Evolutionary conservation across 2,797 vertebrate species (phyloP).

Genomic region (Spondyliosoma cantharus): DNA sequence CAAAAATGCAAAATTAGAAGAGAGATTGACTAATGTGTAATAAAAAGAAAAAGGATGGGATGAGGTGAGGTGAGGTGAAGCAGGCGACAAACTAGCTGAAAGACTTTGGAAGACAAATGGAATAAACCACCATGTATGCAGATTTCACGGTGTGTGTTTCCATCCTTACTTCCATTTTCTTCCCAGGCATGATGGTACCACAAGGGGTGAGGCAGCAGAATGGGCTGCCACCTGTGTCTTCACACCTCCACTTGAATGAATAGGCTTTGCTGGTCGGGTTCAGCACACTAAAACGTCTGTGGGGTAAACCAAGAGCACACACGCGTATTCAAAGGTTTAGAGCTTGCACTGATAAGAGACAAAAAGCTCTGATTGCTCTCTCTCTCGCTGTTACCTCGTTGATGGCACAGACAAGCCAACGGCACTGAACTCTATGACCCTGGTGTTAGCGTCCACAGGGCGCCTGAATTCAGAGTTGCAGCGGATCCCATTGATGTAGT

Average conservation of each 20-base stretch:
- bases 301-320: constrained; percentile 7
- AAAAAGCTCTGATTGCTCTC: neutral
- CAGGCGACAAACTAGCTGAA: neutral
- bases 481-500: constrained; percentile 81
- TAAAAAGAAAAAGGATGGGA: neutral
- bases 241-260: constrained; percentile 88
- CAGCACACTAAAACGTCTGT: constrained; percentile 87
- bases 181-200: constrained; percentile 85
- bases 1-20: neutral
- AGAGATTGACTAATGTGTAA: neutral
- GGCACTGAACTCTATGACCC: constrained; percentile 86
- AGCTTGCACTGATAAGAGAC: neutral
- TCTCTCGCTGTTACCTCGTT: constrained; percentile 75
- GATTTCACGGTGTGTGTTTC: neutral
- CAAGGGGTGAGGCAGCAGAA: constrained; percentile 87
- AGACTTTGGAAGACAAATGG: neutral
- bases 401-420: constrained; percentile 80
- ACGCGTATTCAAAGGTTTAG: neutral
- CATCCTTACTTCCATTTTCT: constrained; percentile 86
- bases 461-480: constrained; percentile 67
- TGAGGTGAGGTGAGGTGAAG: too few relatives aligned
- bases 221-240: constrained; percentile 74
- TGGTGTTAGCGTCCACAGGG: constrained; percentile 78
- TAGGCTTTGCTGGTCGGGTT: constrained; percentile 89
- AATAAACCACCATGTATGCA: neutral